Evolutionary conservation across 2,888 invertebrate species (phyloP), one percentile per base, ranked within the genome.

Genomic region (Calameuta filiformis): DNA sequence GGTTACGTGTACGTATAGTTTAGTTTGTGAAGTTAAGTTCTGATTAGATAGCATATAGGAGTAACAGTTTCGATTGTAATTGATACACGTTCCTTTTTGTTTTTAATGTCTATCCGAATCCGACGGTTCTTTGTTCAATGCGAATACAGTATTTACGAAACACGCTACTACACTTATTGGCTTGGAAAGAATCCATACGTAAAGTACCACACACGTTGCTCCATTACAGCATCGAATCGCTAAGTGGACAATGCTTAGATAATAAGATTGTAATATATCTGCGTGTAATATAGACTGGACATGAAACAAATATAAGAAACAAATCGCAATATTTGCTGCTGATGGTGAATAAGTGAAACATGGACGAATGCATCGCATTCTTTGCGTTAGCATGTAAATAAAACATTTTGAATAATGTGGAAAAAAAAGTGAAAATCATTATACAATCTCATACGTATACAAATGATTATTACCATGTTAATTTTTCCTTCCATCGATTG

Each of bases 191-290:
- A 56, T 56, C 23, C 23, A 56, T 15, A 23, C 56, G 23, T 56
- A 56, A 56, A 23, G 56, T 56, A 23, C 9, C 56, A 56, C 56
- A 56, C 23, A 56, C 56, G 56, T 56, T 56, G 56, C 23, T 15
- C 56, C 56, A 56, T 56, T 56, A 56, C 56, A 56, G 56, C 23
- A 56, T 1, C 23, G 56, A 56, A 23, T 2, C 2, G 9, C 56
- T 23, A 56, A 56, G 56, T 56, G 56, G 56, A 56, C 56, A 23
- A 23, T 56, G 56, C 56, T 71, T 71, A 71, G 33, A 34, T 34
- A 34, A 31, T 79, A 76, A 75, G 80, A 79, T 77, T 81, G 80
- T 79, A 75, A 77, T 73, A 79, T 79, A 81, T 79, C 74, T 74
- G 71, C 78, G 76, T 80, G 78, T 78, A 80, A 80, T 75, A 79